phyloP scores from a whole-genome alignment of 2,797 vertebrate species.

The Lithobates pipiens region DNA sequence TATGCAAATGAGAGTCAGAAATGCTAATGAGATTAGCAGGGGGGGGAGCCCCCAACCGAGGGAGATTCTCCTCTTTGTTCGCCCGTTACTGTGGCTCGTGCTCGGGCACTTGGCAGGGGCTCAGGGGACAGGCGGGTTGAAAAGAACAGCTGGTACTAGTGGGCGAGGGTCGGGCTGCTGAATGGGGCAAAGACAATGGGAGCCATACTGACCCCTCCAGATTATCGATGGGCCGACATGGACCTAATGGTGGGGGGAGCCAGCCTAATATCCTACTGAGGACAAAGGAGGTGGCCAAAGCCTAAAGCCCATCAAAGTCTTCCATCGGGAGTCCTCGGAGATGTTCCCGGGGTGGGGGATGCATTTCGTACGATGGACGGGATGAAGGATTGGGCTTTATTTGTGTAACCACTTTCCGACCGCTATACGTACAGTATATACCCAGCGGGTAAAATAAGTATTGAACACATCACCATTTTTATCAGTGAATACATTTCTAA shows the following conservation, averaged over 20 bases:
- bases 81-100: constrained; percentile 41
- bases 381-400: too few relatives aligned
- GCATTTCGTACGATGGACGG: too few relatives aligned
- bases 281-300: not conserved
- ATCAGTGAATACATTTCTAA: too few relatives aligned
- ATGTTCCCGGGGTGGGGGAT: too few relatives aligned
- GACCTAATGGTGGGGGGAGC: not conserved
- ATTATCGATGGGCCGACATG: constrained; percentile 43
- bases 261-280: too few relatives aligned
- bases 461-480: too few relatives aligned
- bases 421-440: too few relatives aligned
- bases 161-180: constrained; percentile 7
- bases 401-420: too few relatives aligned
- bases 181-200: constrained; percentile 39
- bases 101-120: constrained; percentile 32
- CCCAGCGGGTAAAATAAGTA: too few relatives aligned
- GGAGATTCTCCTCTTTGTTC: constrained; percentile 54
- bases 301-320: not conserved
- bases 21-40: constrained; percentile 54
- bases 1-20: constrained; percentile 51
- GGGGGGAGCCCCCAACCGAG: constrained; percentile 9
- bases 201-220: constrained; percentile 21
- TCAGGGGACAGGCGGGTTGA: not conserved
- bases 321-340: too few relatives aligned
- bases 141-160: constrained; percentile 44